phyloP scores from a whole-genome alignment of 2,113 vertebrate genomes.

The Vulpes ferrilata region DNA sequence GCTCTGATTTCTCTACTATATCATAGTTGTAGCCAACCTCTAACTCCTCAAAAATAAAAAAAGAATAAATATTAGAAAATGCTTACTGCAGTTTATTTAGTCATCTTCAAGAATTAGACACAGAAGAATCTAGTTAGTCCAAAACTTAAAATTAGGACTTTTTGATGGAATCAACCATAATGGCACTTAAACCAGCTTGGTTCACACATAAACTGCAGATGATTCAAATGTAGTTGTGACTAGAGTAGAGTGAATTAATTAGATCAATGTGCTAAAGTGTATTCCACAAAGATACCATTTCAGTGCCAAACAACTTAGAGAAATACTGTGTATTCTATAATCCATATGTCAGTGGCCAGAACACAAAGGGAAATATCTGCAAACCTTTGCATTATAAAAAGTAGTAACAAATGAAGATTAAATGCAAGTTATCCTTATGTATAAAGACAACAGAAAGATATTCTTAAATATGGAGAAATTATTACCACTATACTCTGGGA shows the following conservation, averaged over 20 bases:
- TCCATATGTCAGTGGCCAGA: not conserved
- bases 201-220: not conserved
- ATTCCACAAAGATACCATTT: not conserved
- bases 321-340: not conserved
- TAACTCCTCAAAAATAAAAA: not conserved
- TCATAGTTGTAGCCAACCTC: not conserved
- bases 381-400: not conserved
- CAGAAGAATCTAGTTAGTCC: not conserved
- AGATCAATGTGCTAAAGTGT: not conserved
- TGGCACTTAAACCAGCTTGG: not conserved
- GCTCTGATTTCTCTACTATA: not conserved
- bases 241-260: not conserved
- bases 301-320: not conserved
- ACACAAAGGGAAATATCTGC: not conserved
- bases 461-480: not conserved
- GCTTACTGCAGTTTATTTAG: not conserved
- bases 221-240: not conserved
- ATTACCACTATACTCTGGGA: not conserved
- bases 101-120: not conserved
- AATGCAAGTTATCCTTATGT: not conserved
- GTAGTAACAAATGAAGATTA: not conserved
- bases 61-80: constrained; percentile 6
- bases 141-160: not conserved
- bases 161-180: not conserved
- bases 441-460: not conserved